phyloP scores from a whole-genome alignment of 2,113 vertebrate genomes.

The Azemiops feae region DNA sequence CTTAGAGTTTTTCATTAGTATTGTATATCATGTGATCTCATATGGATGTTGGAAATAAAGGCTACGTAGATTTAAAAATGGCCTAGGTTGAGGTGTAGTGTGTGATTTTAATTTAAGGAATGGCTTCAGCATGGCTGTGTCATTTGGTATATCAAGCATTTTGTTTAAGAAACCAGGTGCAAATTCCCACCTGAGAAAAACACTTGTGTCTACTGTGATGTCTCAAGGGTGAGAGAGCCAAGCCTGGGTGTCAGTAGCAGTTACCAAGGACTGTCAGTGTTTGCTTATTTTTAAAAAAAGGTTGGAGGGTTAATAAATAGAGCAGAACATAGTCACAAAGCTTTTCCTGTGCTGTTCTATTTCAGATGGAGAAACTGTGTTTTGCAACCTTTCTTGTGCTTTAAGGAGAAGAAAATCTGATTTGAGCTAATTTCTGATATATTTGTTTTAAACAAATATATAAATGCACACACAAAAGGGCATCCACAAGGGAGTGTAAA shows the following conservation, averaged over 20 bases:
- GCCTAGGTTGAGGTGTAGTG: conserved; percentile 9
- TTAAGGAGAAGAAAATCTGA: neutral
- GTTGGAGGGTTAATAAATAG: neutral
- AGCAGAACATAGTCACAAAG: neutral
- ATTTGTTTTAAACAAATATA: neutral
- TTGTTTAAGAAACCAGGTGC: conserved; percentile 50
- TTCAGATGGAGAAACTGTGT: neutral
- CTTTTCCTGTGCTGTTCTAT: neutral
- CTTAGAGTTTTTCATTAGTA: neutral
- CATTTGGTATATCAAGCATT: conserved; percentile 48
- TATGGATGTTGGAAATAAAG: conserved; percentile 23
- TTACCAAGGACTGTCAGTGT: neutral
- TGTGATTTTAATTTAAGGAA: conserved; percentile 48
- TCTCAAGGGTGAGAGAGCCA: conserved; percentile 19
- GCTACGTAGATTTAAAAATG: conserved; percentile 21
- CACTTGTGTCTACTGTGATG: conserved; percentile 1
- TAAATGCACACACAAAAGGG: neutral
- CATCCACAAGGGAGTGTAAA: neutral
- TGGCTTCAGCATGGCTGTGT: conserved; percentile 36
- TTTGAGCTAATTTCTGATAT: neutral
- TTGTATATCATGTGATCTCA: neutral
- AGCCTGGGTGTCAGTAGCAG: conserved; percentile 12
- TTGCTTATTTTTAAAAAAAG: neutral
- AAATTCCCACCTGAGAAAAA: conserved; percentile 28
- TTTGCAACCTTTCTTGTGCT: neutral